Conservation (phyloP, 1,140 invertebrate species). For the Venustaconcha ellipsiformis region DNA sequence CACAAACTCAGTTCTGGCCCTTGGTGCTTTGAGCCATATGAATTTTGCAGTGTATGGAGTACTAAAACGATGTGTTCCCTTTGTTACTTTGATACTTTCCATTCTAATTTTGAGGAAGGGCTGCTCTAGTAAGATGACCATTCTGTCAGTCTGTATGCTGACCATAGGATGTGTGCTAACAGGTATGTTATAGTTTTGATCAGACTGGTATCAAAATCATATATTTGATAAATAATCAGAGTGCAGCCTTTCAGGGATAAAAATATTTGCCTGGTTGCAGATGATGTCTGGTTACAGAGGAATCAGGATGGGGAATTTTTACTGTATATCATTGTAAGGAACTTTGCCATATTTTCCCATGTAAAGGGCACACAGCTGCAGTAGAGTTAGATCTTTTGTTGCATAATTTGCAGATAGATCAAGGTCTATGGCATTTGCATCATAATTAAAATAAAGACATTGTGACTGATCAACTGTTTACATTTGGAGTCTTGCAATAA, state of each 20-base stretch:
- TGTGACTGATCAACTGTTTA: no score
- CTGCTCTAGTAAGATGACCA: slow-evolving; percentile 61
- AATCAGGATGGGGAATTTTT: background rate
- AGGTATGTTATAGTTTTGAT: slow-evolving; percentile 54
- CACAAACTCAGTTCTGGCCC: slow-evolving; percentile 68
- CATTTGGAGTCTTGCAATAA: no score
- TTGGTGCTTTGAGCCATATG: slow-evolving; percentile 71
- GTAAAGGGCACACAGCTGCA: background rate
- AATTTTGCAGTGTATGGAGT: slow-evolving; percentile 74
- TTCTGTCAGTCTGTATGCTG: slow-evolving; percentile 66
- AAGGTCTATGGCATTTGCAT: no score
- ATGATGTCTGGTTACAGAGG: background rate
- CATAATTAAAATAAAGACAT: no score
- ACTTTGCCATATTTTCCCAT: background rate
- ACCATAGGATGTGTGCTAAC: slow-evolving; percentile 71
- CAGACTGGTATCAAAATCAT: background rate
- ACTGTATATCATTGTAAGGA: background rate
- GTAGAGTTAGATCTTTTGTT: no score
- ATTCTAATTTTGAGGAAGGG: slow-evolving; percentile 67
- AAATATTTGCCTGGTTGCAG: background rate
- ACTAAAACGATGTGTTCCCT: slow-evolving; percentile 71
- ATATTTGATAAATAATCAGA: no score
- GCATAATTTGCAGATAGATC: no score
- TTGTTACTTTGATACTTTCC: slow-evolving; percentile 70
- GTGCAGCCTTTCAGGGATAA: background rate